Base-by-base conservation (phyloP, 2,888 invertebrate species). In the Sinhomidia bicolor region DNA sequence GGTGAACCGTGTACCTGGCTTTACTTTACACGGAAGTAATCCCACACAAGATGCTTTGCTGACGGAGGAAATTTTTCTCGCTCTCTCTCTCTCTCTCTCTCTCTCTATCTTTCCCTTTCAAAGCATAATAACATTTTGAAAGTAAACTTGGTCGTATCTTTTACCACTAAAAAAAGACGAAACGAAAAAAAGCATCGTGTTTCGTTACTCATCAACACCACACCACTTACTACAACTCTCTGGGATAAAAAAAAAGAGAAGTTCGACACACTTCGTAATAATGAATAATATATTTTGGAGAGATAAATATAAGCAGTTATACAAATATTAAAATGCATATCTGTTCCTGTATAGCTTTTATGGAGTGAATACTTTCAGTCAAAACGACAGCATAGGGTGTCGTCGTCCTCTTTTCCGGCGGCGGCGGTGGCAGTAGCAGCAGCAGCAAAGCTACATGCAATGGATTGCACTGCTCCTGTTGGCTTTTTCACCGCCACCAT, bases 371-470 rank as follows among this genome's bases (percentile, higher is more conserved):
- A 74, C 44, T 5, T 29, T 76, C n/a, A 44, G 20, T 20, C n/a
- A 5, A 74, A 74, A 51, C 54, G 76, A 54, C 29, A 29, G 54
- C 76, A 76, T 32, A 51, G 76, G 76, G 76, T 76, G 76, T 76
- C 76, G 51, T 51, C 76, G n/a, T n/a, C n/a, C n/a, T n/a, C n/a
- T n/a, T n/a, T 71, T 68, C 26, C 26, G 12, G n/a, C 12, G 17
- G n/a, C n/a, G n/a, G n/a, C n/a, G n/a, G n/a, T n/a, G n/a, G n/a
- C n/a, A n/a, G n/a, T n/a, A n/a, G n/a, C n/a, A n/a, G n/a, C n/a
- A n/a, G n/a, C n/a, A n/a, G n/a, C n/a, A n/a, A n/a, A n/a, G n/a
- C n/a, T n/a, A n/a, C n/a, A n/a, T n/a, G n/a, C n/a, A n/a, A n/a
- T n/a, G n/a, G n/a, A n/a, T n/a, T n/a, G n/a, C n/a, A n/a, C n/a